Evolutionary conservation across 1,140 invertebrate genomes (phyloP), one percentile per base, ranked within the genome.

Genomic region (Dinothrombium tinctorium): DNA sequence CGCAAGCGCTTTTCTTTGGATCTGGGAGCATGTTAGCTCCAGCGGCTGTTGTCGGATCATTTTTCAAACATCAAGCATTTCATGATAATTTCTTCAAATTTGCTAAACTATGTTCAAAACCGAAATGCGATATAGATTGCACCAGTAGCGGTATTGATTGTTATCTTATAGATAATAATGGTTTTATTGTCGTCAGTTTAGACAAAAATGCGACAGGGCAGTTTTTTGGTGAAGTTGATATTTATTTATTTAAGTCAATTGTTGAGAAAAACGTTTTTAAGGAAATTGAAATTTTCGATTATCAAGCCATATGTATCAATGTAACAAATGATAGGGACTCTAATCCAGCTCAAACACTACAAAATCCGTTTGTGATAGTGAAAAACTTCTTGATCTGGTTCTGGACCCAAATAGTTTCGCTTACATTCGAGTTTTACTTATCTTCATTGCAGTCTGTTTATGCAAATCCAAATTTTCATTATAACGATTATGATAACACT

Each of bases 221-320:
- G 41, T 90, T 89, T 58, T 89, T 89, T 52, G 83, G 83, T 0
- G 79, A 87, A 55, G 76, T 87, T 33, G 82, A 90, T 54, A 81
- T 81, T 14, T 83, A 80, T 2, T 80, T 90, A 33, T 86, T 89
- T 77, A 78, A 87, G 55, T 82, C 79, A 0, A 57, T 90, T 20
- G 79, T 89, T 0, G 77, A 86, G 53, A 76, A 83, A 52, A 69
- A 73, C 41, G 84, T 89, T 46, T 90, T 83, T 56, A 77, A 72
- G 50, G 76, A 77, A 59, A 70, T 86, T 1, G 69, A 72, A 1
- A 71, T 86, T 0, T 75, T 75, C 47, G 81, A 90, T 54, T 82
- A 86, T 58, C 83, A 89, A 58, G 82, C 78, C 0, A 65, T 75
- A 5, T 86, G 81, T 52, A 70, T 72, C 0, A 76, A 82, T 48